Evolutionary conservation across 2,888 invertebrate genomes (phyloP).

Genomic region (Lepidochrysops patricia): DNA sequence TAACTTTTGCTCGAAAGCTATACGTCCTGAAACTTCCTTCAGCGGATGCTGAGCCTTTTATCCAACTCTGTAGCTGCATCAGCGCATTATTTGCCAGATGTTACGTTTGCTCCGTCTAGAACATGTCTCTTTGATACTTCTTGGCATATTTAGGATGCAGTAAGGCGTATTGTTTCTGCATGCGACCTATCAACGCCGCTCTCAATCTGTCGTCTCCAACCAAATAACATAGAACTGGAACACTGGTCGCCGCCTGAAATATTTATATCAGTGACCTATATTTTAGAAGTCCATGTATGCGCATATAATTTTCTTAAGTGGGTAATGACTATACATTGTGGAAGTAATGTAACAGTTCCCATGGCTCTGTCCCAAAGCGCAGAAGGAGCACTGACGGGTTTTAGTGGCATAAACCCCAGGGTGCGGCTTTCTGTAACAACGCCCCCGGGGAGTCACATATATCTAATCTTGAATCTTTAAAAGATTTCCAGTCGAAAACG

Average conservation of each 20-base stretch:
- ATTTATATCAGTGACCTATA: not conserved
- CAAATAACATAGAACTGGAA: conserved; percentile 65
- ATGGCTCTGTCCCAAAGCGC: too few species aligned
- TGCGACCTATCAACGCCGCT: conserved; percentile 65
- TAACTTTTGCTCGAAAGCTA: not conserved
- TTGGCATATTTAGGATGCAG: conserved; percentile 54
- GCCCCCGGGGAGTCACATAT: too few species aligned
- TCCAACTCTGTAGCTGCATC: not conserved
- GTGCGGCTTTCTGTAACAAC: too few species aligned
- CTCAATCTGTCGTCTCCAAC: conserved; percentile 60
- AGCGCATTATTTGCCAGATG: conserved; percentile 10
- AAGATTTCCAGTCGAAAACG: too few species aligned
- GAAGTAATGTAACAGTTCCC: too few species aligned
- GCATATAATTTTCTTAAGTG: too few species aligned
- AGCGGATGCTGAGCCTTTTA: not conserved
- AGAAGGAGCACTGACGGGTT: too few species aligned
- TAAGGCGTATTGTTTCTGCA: conserved; percentile 62
- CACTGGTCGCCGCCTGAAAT: conserved; percentile 63
- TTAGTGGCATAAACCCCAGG: too few species aligned
- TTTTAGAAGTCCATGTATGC: too few species aligned
- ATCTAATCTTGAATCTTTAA: too few species aligned
- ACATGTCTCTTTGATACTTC: conserved; percentile 31
- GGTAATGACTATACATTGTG: not conserved
- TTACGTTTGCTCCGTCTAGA: conserved; percentile 14
- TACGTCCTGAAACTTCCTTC: not conserved